Conservation (phyloP, 1,140 invertebrate genomes). For the Diuraphis noxia region DNA sequence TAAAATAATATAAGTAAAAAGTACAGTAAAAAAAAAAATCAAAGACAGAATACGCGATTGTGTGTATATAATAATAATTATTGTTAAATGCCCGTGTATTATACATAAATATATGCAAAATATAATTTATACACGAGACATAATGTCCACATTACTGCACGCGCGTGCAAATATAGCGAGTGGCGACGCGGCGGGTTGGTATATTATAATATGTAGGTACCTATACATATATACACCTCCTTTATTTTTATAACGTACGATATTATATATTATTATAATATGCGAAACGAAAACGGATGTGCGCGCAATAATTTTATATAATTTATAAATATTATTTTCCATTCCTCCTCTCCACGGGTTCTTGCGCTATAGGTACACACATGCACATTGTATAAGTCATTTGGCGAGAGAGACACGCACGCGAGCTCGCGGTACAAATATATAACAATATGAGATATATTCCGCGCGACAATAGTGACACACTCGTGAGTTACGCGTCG, state of each 20-base stretch:
- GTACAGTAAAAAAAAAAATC: not conserved
- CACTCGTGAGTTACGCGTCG: not conserved
- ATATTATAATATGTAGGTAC: not conserved
- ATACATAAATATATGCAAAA: not conserved
- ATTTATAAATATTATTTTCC: not conserved
- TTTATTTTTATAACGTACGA: constrained; percentile 1
- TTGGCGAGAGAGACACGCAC: not conserved
- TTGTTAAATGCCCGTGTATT: not conserved
- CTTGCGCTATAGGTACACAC: not conserved
- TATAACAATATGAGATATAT: not conserved
- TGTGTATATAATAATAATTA: not conserved
- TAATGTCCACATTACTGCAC: constrained; percentile 2
- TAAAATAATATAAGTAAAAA: too few species aligned
- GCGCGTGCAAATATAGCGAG: not conserved
- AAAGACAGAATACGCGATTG: not conserved
- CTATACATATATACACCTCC: not conserved
- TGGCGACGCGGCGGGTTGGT: too few species aligned
- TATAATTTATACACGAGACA: not conserved
- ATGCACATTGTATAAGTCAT: not conserved
- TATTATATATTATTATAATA: not conserved
- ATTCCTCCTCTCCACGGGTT: not conserved
- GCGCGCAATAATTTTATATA: not conserved
- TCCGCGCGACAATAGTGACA: not conserved
- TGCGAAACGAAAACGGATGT: constrained; percentile 6
- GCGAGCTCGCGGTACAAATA: not conserved